Evolutionary conservation across 2,113 vertebrate genomes (phyloP).

Genomic region (Sceloporus tristichus): DNA sequence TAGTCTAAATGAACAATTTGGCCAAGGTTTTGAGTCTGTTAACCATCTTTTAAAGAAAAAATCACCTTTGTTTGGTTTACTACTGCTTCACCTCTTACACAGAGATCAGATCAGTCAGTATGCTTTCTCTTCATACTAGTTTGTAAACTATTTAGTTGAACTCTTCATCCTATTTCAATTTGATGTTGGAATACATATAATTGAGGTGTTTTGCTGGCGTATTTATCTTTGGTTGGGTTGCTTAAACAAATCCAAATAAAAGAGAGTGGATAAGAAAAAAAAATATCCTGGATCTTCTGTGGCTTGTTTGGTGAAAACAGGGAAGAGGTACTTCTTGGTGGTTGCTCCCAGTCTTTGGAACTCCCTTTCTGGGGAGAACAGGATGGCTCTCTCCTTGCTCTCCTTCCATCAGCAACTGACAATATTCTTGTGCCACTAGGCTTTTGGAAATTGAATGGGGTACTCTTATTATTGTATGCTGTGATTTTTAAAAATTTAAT

Average conservation of each 20-base stretch:
- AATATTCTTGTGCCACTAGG: no score
- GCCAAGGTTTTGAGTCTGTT: constrained; percentile 54
- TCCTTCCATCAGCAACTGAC: no score
- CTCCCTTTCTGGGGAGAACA: no score
- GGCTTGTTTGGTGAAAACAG: no score
- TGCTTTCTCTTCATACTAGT: constrained; percentile 61
- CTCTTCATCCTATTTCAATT: constrained; percentile 47
- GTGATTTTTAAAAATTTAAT: no score
- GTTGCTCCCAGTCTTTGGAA: no score
- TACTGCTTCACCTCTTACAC: constrained; percentile 55
- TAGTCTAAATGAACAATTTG: no score
- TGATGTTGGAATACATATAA: constrained; percentile 65
- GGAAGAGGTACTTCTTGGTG: no score
- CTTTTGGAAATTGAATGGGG: no score
- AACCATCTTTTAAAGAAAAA: constrained; percentile 59
- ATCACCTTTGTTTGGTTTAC: constrained; percentile 61
- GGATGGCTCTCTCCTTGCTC: no score
- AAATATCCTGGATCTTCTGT: no score
- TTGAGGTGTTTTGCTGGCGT: constrained; percentile 54
- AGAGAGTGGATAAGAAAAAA: constrained; percentile 77
- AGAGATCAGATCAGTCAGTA: constrained; percentile 55
- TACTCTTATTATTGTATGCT: no score
- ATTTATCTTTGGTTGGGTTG: constrained; percentile 61
- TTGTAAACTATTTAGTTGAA: constrained; percentile 62
- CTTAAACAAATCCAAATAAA: constrained; percentile 80